These are phyloP conservation scores for Chaetorhynchus papuensis DNA, from an alignment of 2,113 vertebrate genomes.

Conservation along the genomic window DNA sequence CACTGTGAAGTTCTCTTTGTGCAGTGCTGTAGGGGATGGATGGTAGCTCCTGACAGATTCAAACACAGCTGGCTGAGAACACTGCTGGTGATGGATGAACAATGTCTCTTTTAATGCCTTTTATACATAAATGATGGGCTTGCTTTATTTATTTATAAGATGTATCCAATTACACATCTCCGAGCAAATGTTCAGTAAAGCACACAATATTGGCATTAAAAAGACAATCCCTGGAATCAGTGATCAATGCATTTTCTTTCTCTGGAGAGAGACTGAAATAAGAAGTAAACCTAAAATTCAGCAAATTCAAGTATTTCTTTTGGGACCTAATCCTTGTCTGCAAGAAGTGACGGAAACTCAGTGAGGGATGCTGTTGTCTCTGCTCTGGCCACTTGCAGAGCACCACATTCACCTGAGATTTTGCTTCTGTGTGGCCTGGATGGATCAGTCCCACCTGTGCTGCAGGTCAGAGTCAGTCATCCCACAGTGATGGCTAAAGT, in stretches of 20 bases:
- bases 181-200: constrained; percentile 22
- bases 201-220: not conserved
- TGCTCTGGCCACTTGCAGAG: not conserved
- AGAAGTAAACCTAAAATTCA: not conserved
- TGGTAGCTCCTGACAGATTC: constrained; percentile 27
- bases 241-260: not conserved
- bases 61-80: constrained; percentile 29
- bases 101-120: constrained; percentile 46
- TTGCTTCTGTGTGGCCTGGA: not conserved
- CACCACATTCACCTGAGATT: not conserved
- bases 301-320: not conserved
- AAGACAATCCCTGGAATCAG: not conserved
- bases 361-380: not conserved
- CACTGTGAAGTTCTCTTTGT: not conserved
- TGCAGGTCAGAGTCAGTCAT: not conserved
- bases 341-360: not conserved
- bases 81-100: constrained; percentile 41
- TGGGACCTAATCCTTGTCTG: not conserved
- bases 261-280: not conserved
- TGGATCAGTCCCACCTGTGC: not conserved
- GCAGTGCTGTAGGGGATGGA: constrained; percentile 16
- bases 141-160: constrained; percentile 54
- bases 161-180: constrained; percentile 35
- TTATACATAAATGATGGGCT: constrained; percentile 52
- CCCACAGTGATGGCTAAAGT: not conserved